Evolutionary conservation across 2,888 invertebrate genomes (phyloP), one percentile per base, ranked within the genome.

Genomic region (Nymphalis c-album): DNA sequence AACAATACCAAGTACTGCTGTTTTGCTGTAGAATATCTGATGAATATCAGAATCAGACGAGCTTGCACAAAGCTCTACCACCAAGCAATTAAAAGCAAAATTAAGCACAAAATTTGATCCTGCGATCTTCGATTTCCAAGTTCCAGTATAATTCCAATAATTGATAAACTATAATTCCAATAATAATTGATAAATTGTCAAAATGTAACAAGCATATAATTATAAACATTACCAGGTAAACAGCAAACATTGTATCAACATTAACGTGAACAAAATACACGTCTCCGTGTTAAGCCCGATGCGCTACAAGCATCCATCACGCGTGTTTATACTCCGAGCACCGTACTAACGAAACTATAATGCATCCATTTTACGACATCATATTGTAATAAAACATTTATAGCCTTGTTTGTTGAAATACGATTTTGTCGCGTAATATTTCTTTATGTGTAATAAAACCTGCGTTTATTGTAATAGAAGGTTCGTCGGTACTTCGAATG

Each of bases 371-470:
- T 60, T 65, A 65, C 65, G 65, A 65, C 31, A 60, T 59, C 55
- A 65, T 65, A 65, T 60, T 55, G 60, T 65, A 65, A 60, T 65
- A 65, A 60, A 65, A 60, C 53, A 65, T 65, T 65, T 65, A 65
- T 65, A 55, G 53, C 65, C 60, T 35, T 60, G 60, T 65, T 65
- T 60, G 53, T 60, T 65, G 47, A 60, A 60, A 65, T 60, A 55
- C 65, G 60, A 65, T 65, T 60, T 60, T 60, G 60, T 60, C 47
- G 47, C 47, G 53, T 47, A 53, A 65, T 46, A 55, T 46, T 60
- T 45, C 60, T 65, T 60, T 60, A 55, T 60, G 46, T 22, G 47
- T 20, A 20, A 55, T 55, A 55, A 55, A 55, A 55, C 7, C 8
- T 31, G 31, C 55, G 55, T 55, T 26, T 55, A 55, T n/a, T 31